Base-by-base conservation (phyloP, 2,113 vertebrate genomes). In the Garra rufa region DNA sequence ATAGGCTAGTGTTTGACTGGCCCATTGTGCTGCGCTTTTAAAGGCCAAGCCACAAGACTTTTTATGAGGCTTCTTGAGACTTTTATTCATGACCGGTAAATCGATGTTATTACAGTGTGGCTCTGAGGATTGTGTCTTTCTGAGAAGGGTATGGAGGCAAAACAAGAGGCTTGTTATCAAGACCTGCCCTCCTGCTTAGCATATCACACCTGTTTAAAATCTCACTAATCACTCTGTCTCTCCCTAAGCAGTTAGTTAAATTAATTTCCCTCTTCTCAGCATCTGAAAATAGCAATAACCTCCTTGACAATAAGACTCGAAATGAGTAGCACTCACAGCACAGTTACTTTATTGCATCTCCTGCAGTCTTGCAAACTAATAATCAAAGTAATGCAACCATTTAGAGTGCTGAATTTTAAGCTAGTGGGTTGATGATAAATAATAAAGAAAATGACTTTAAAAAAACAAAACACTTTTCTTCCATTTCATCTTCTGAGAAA, bases 111-210 rank as follows among this genome's bases (percentile, higher is more conserved):
- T 87, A 70, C 88, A 89, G 83, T 44, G 4, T 41, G 78, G 85
- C 50, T 77, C 21, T 8, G 73, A 87, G 84, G 69, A 87, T 86
- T 90, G 75, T 88, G 73, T 82, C 43, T 81, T 85, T 84, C 82
- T 76, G 87, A 88, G 85, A 65, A 63, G 30, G 80, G 82, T 69
- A 86, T 88, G 83, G 74, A 89, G 88, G 71, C 85, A 91, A 91
- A 92, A 85, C 86, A 89, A 86, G 88, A 43, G 44, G 75, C 85
- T 87, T 43, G 79, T 90, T 91, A 90, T 90, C 87, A 89, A 82
- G 84, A 82, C 77, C 86, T 91, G 88, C 87, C 84, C 88, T 61
- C 57, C 52, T 73, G 81, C 83, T 44, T 80, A 88, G 78, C 76
- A 87, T 82, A 85, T 80, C 80, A 83, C 34, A 59, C 13, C 75